Conservation (phyloP, 2,888 invertebrate species). For the Drosophila anomelani region DNA sequence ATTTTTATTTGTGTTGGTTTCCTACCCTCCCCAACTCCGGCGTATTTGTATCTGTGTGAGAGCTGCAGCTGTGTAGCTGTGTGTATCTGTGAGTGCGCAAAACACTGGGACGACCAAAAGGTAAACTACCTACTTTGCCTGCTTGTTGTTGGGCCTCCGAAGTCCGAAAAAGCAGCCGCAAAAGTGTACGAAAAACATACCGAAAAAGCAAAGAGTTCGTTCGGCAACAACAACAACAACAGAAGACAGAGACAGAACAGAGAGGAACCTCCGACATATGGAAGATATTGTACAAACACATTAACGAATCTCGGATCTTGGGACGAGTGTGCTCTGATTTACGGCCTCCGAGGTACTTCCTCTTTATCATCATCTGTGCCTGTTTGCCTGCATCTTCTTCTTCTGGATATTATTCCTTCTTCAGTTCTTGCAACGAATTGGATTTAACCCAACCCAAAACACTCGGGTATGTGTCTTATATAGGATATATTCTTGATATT, state of each 20-base stretch:
- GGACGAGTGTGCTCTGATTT: slow-evolving; percentile 68
- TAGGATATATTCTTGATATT: slow-evolving; percentile 3
- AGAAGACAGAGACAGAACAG: background rate
- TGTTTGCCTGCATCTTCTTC: slow-evolving; percentile 44
- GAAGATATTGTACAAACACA: slow-evolving; percentile 49
- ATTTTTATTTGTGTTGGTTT: slow-evolving; percentile 30
- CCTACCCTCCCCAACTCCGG: slow-evolving; percentile 41
- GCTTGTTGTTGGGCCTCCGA: slow-evolving; percentile 30
- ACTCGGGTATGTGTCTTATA: slow-evolving; percentile 61
- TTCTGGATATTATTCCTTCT: slow-evolving; percentile 58
- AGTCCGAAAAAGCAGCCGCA: slow-evolving; percentile 66
- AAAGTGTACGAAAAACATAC: slow-evolving; percentile 76
- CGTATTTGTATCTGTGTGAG: slow-evolving; percentile 38
- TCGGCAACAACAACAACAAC: slow-evolving; percentile 6
- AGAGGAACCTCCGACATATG: slow-evolving; percentile 35
- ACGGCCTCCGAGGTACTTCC: slow-evolving; percentile 63
- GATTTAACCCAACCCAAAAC: slow-evolving; percentile 55
- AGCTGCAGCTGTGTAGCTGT: slow-evolving; percentile 33
- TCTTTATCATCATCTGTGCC: slow-evolving; percentile 55
- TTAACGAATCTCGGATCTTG: slow-evolving; percentile 56
- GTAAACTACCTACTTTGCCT: slow-evolving; percentile 80
- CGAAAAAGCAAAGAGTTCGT: slow-evolving; percentile 48
- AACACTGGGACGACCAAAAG: slow-evolving; percentile 58
- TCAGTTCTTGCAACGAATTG: slow-evolving; percentile 48
- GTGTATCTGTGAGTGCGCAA: slow-evolving; percentile 60